These are phyloP conservation scores for Mobula hypostoma DNA, from an alignment of 2,113 vertebrate species.

Conservation along the genomic window DNA sequence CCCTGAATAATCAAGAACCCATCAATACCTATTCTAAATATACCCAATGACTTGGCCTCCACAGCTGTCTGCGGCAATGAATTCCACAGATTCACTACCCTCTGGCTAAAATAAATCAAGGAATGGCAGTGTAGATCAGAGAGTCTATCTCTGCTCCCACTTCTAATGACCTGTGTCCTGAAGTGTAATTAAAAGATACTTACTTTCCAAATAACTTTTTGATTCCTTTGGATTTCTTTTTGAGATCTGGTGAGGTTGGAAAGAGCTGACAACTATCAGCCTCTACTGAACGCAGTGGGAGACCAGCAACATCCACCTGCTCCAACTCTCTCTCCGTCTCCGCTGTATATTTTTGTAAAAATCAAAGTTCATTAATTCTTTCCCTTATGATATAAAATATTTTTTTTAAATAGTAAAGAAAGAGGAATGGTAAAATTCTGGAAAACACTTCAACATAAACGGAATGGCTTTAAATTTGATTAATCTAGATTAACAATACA, in stretches of 20 bases:
- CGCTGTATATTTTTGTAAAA: conserved; percentile 54
- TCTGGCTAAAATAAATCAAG: too few relatives aligned
- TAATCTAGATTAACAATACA: not conserved
- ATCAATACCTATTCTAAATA: too few relatives aligned
- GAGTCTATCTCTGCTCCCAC: too few relatives aligned
- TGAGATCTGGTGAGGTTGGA: conserved; percentile 74
- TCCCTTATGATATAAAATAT: not conserved
- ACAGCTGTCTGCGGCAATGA: too few relatives aligned
- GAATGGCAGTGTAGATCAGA: too few relatives aligned
- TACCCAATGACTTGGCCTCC: too few relatives aligned
- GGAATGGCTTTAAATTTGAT: not conserved
- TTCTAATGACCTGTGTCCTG: not conserved
- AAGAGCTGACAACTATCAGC: conserved; percentile 66
- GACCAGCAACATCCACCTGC: conserved; percentile 75
- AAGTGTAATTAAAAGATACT: conserved; percentile 47
- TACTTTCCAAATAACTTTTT: conserved; percentile 90
- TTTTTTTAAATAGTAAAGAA: not conserved
- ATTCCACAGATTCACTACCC: too few relatives aligned
- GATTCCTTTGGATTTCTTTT: conserved; percentile 87
- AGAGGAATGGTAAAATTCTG: not conserved
- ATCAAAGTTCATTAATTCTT: not conserved
- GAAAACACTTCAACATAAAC: not conserved
- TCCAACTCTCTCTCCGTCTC: conserved; percentile 81
- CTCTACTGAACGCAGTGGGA: conserved; percentile 65
- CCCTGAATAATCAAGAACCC: too few relatives aligned